These are phyloP conservation scores for Rousettus madagascariensis DNA, from an alignment of 2,797 vertebrate species.

Conservation along the genomic window DNA sequence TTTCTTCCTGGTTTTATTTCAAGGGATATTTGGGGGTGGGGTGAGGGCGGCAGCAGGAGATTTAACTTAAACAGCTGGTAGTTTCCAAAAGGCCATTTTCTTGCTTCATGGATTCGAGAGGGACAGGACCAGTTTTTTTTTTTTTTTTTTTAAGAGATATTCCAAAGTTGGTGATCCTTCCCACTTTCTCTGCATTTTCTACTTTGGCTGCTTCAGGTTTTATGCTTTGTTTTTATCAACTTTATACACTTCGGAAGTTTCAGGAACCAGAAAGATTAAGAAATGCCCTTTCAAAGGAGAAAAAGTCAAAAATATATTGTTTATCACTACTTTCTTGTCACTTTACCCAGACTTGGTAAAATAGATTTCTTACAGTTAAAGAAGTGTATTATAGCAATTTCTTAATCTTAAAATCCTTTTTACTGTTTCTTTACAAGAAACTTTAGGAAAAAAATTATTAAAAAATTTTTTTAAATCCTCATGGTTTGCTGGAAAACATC, in stretches of 20 bases:
- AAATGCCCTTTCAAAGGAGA: slow-evolving; percentile 13
- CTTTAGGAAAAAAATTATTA: slow-evolving; percentile 25
- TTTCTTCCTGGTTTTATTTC: slow-evolving; percentile 36
- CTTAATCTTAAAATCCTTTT: slow-evolving; percentile 59
- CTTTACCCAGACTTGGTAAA: neutral
- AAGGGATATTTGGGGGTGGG: neutral
- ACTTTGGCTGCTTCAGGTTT: neutral
- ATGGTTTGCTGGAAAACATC: slow-evolving; percentile 27
- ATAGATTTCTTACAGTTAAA: slow-evolving; percentile 46
- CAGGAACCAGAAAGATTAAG: neutral
- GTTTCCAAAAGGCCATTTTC: neutral
- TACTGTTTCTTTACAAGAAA: slow-evolving; percentile 66
- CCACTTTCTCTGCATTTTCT: neutral
- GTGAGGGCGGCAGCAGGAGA: neutral
- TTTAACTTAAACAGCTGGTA: neutral
- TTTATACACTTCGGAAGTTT: neutral
- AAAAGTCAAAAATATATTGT: neutral
- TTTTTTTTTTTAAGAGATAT: neutral
- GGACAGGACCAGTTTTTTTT: neutral
- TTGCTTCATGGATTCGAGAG: neutral
- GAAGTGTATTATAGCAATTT: slow-evolving; percentile 58
- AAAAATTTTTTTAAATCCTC: slow-evolving; percentile 34
- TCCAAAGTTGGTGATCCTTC: neutral
- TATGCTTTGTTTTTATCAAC: slow-evolving; percentile 9
- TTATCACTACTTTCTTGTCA: neutral